Base-by-base conservation (phyloP, 1,140 invertebrate genomes). In the Cydia pomonella region DNA sequence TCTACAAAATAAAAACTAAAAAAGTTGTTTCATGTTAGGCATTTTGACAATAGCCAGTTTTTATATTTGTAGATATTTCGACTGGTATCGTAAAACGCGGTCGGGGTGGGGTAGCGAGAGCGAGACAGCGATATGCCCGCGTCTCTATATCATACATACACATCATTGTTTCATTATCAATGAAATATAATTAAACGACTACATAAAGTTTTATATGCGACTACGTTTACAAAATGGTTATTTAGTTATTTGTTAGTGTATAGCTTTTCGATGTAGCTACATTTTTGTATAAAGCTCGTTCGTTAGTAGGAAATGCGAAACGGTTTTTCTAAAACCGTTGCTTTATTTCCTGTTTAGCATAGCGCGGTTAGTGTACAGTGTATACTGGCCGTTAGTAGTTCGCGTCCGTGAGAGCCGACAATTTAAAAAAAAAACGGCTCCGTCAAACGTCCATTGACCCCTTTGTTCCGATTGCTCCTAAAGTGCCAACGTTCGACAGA, bases 101-200 rank as follows among this genome's bases (percentile, higher is more conserved):
- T 27, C 29, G 64, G 10, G 63, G 64, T 69, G 23, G 64, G 27
- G 64, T 38, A 69, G 64, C 27, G 64, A 69, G 64, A 69, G 64
- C 29, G 64, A 59, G 53, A 18, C 64, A 44, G 69, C 50, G 21
- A 63, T 5, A 66, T 47, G 13, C 13, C 41, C 18, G n/a, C 62
- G 74, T 53, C 80, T 76, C 78, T 53, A 90, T 87, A 90, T 87
- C 87, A 90, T 84, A 80, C 80, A 82, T 84, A 87, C 87, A 90
- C 87, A 87, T 90, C 85, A 88, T 85, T 75, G 82, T 84, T 86
- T 85, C 83, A 81, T 82, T 85, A 84, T 83, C 76, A 82, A 84
- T 78, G 82, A 83, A 82, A 87, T 80, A 87, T 80, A 78, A n/a
- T 78, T 74, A 79, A 77, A 69, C 75, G 59, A 76, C 50, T 75